A percentile compares a stretch with the other conserved stretches of the same genome.
Conservation (phyloP, 1,140 invertebrate genomes). For the Chironomus tepperi region DNA sequence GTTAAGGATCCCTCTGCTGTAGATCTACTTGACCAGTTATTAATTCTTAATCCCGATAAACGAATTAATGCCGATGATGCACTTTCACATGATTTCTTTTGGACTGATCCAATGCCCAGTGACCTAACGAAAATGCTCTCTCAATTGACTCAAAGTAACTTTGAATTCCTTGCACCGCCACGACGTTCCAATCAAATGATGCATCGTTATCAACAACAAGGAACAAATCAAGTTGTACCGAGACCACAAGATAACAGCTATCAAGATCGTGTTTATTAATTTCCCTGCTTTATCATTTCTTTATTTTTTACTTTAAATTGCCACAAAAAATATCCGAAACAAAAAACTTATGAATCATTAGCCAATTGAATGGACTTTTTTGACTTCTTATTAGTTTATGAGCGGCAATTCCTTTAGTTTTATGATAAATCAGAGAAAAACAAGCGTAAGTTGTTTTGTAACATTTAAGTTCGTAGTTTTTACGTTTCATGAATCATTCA, state of each 20-base stretch:
- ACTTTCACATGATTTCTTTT: constrained; percentile 96
- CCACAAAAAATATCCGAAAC: no score
- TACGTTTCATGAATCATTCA: no score
- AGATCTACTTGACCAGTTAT: constrained; percentile 85
- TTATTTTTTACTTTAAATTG: no score
- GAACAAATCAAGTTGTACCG: constrained; percentile 34
- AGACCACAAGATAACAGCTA: constrained; percentile 40
- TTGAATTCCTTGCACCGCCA: constrained; percentile 87
- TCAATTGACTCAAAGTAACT: constrained; percentile 91
- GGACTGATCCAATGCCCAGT: constrained; percentile 91
- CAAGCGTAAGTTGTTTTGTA: no score
- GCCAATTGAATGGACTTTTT: no score
- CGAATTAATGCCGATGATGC: constrained; percentile 86
- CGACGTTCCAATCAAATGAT: constrained; percentile 57
- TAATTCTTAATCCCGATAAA: constrained; percentile 87
- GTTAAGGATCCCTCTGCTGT: constrained; percentile 88
- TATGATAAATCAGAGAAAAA: no score
- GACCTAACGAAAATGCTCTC: constrained; percentile 89
- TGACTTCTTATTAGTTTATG: no score
- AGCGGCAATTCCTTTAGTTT: no score
- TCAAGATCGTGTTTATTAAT: constrained; percentile 39
- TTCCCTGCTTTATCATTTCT: neutral
- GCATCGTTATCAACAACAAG: constrained; percentile 53
- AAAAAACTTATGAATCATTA: no score
- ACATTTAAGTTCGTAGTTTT: no score